Conservation (phyloP, 2,888 invertebrate genomes). For the Stenichneumon culpator region DNA sequence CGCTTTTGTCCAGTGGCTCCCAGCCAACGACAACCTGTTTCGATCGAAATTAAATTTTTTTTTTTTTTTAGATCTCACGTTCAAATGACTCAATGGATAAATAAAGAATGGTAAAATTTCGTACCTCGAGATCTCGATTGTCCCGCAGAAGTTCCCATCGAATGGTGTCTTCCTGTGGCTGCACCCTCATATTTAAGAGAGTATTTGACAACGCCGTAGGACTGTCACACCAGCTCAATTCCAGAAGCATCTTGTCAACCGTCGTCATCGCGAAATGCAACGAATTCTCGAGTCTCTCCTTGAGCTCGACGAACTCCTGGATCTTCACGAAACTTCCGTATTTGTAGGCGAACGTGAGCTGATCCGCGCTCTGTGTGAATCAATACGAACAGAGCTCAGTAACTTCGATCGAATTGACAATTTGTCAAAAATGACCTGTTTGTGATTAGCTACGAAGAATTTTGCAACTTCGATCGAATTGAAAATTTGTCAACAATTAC, state of each 20-base stretch:
- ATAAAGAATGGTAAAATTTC: slow-evolving; percentile 1
- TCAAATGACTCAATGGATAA: slow-evolving; percentile 11
- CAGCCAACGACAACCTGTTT: slow-evolving; percentile 81
- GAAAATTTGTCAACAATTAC: slow-evolving; percentile 84
- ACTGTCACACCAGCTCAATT: slow-evolving; percentile 86
- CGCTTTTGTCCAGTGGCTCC: slow-evolving; percentile 78
- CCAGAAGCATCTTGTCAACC: slow-evolving; percentile 90
- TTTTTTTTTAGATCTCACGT: too few species aligned
- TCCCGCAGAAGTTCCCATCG: slow-evolving; percentile 81
- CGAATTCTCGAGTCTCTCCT: slow-evolving; percentile 93
- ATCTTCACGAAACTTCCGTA: slow-evolving; percentile 97
- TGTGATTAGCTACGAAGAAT: slow-evolving; percentile 95
- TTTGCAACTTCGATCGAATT: slow-evolving; percentile 85
- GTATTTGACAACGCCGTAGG: slow-evolving; percentile 75
- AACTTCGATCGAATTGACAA: background rate
- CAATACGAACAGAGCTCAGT: background rate
- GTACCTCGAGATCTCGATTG: slow-evolving; percentile 83
- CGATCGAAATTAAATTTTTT: too few species aligned
- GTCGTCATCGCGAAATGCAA: slow-evolving; percentile 90
- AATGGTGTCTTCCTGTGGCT: slow-evolving; percentile 79
- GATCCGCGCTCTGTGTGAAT: slow-evolving; percentile 92
- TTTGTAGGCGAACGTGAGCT: slow-evolving; percentile 96
- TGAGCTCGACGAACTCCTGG: slow-evolving; percentile 94
- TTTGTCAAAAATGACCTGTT: slow-evolving; percentile 88
- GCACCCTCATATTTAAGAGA: slow-evolving; percentile 80